Conservation (phyloP, 2,113 vertebrate genomes). For the Actinemys pallida region DNA sequence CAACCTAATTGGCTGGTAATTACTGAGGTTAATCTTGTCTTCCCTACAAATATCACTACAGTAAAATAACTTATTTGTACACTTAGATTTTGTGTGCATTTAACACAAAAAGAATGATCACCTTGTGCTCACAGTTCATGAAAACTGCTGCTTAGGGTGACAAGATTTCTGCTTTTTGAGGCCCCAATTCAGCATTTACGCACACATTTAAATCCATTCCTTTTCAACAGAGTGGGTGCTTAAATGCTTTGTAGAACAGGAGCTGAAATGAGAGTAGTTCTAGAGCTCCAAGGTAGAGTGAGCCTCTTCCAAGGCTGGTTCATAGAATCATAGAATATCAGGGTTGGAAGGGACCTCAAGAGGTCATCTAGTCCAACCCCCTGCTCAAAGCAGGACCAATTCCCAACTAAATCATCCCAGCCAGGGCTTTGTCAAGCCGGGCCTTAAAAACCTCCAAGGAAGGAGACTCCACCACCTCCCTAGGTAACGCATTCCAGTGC, state of each 20-base stretch:
- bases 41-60: background rate
- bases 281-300: background rate
- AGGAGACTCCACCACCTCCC: too few species aligned
- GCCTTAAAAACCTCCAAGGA: too few species aligned
- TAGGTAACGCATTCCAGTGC: too few species aligned
- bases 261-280: background rate
- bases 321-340: too few species aligned
- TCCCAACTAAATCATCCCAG: too few species aligned
- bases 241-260: background rate
- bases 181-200: background rate
- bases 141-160: background rate
- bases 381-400: too few species aligned
- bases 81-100: accelerated
- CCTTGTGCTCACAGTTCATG: background rate
- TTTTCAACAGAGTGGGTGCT: background rate
- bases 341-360: too few species aligned
- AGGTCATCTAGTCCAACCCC: too few species aligned
- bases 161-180: background rate
- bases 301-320: background rate
- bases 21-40: background rate
- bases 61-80: background rate
- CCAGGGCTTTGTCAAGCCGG: too few species aligned
- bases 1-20: background rate
- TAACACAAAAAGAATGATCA: background rate
- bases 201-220: background rate